Conservation (phyloP, 2,113 vertebrate species). For the Quiscalus mexicanus region DNA sequence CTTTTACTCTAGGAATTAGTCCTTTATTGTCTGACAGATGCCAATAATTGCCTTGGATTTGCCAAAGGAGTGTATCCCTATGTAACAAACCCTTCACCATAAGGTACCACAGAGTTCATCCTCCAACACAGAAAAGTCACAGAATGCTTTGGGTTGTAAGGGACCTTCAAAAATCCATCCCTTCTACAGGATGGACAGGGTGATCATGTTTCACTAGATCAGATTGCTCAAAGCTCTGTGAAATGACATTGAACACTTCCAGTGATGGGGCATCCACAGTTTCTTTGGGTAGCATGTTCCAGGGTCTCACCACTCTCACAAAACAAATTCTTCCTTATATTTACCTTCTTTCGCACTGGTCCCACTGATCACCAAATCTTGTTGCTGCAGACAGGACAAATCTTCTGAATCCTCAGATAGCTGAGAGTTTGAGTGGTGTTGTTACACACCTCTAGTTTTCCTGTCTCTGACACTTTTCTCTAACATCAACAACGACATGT, state of each 20-base stretch:
- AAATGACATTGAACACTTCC: background rate
- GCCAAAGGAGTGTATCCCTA: accelerated
- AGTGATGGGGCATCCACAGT: background rate
- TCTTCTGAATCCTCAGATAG: background rate
- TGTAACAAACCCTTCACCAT: background rate
- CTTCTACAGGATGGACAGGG: background rate
- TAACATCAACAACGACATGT: background rate
- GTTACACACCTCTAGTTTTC: background rate
- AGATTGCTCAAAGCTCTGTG: background rate
- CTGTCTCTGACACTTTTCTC: background rate
- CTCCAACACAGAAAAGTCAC: background rate
- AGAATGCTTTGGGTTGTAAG: background rate
- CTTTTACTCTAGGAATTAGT: background rate
- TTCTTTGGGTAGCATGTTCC: background rate
- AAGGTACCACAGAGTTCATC: background rate
- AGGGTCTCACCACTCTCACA: background rate
- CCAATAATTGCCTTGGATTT: background rate
- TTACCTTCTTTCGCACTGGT: background rate
- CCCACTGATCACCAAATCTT: background rate
- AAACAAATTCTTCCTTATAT: background rate
- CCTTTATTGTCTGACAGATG: background rate
- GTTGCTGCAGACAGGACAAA: background rate
- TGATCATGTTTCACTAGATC: background rate
- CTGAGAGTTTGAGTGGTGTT: background rate
- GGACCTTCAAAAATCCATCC: background rate